These are phyloP conservation scores for Melanotaenia duboulayi DNA, from an alignment of 2,113 vertebrate species.

Conservation along the genomic window DNA sequence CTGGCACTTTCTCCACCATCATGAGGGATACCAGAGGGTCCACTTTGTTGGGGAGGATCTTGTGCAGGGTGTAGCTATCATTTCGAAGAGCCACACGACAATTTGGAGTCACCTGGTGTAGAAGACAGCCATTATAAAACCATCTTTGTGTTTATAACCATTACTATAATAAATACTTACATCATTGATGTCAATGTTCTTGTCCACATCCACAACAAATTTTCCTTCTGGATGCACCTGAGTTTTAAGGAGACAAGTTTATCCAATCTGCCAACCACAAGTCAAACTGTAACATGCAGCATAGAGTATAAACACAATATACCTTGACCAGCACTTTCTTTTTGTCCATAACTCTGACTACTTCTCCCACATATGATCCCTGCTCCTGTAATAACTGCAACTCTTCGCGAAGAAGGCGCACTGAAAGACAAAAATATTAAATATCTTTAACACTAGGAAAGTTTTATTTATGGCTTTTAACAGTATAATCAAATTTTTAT, in stretches of 20 bases:
- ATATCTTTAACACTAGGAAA: not conserved
- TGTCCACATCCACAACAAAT: constrained; percentile 98
- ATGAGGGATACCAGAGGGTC: constrained; percentile 98
- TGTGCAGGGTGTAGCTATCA: constrained; percentile 98
- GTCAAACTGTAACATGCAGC: not conserved
- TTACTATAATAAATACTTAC: constrained; percentile 81
- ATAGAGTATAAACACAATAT: not conserved
- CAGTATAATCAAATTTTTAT: not conserved
- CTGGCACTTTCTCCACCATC: constrained; percentile 99
- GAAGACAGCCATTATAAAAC: not conserved
- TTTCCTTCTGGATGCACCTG: constrained; percentile 98
- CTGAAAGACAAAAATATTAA: constrained; percentile 62
- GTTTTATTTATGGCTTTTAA: not conserved
- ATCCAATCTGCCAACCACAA: not conserved
- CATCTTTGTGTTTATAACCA: not conserved
- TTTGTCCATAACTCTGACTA: constrained; percentile 99
- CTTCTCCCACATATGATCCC: constrained; percentile 97
- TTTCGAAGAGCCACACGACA: constrained; percentile 96
- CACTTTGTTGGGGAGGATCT: constrained; percentile 98
- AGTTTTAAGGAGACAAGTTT: constrained; percentile 3
- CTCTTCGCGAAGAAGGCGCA: constrained; percentile 94
- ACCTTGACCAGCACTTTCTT: constrained; percentile 99
- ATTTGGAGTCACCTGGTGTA: constrained; percentile 92
- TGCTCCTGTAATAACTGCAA: constrained; percentile 97
- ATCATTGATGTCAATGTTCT: constrained; percentile 99